Conservation (phyloP, 2,888 invertebrate species). For the Steinernema hermaphroditum region DNA sequence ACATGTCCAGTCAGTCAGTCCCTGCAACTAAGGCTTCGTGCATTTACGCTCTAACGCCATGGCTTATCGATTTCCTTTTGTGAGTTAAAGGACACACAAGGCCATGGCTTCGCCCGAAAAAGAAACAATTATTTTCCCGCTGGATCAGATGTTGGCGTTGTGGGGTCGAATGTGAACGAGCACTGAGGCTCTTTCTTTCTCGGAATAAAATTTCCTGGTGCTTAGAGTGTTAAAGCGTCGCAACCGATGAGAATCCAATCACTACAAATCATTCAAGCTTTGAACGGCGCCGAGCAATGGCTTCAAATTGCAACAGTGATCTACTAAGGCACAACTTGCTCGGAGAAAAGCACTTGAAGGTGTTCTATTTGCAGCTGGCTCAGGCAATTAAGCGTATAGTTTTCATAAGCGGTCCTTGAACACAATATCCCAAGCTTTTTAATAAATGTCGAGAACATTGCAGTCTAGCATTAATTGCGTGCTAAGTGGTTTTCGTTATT, state of each 20-base stretch:
- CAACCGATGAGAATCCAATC: neutral
- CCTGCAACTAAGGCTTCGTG: conserved; percentile 25
- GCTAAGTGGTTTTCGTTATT: too few relatives aligned
- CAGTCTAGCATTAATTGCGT: too few relatives aligned
- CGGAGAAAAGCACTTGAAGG: too few relatives aligned
- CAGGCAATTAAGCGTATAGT: too few relatives aligned
- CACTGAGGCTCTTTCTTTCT: neutral
- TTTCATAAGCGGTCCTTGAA: too few relatives aligned
- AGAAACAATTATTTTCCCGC: conserved; percentile 14
- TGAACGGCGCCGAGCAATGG: too few relatives aligned
- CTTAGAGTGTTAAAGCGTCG: neutral
- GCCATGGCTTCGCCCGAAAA: conserved; percentile 1
- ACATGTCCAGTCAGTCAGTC: conserved; percentile 23
- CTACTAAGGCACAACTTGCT: too few relatives aligned
- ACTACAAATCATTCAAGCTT: neutral
- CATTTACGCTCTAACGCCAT: conserved; percentile 16
- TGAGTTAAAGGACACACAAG: conserved; percentile 25
- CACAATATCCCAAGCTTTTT: too few relatives aligned
- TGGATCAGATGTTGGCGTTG: neutral
- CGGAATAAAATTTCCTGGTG: neutral
- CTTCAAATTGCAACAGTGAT: too few relatives aligned
- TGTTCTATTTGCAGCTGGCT: too few relatives aligned
- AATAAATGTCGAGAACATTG: too few relatives aligned
- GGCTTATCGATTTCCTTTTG: conserved; percentile 29
- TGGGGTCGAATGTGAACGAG: neutral